Conservation (phyloP, 2,888 invertebrate genomes). For the Phengaris alcon region DNA sequence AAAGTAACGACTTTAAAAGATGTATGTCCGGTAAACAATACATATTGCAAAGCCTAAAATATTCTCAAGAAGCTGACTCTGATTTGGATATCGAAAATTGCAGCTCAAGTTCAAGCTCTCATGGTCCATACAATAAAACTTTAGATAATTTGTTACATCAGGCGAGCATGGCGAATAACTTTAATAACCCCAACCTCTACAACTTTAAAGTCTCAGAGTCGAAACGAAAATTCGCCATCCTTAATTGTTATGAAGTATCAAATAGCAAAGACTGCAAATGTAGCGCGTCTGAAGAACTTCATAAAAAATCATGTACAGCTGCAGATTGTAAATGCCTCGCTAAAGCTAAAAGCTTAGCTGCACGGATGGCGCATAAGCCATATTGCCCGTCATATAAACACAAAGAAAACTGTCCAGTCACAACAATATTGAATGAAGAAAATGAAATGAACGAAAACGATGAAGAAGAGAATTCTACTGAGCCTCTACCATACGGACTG, state of each 20-base stretch:
- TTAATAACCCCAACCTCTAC: slow-evolving; percentile 44
- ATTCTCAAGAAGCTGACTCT: background rate
- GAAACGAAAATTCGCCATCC: slow-evolving; percentile 44
- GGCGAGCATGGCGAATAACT: slow-evolving; percentile 9
- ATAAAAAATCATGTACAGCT: slow-evolving; percentile 57
- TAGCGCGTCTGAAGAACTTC: slow-evolving; percentile 59
- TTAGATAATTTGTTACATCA: background rate
- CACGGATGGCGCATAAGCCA: slow-evolving; percentile 61
- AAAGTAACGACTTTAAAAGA: slow-evolving; percentile 49
- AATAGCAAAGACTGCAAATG: slow-evolving; percentile 68
- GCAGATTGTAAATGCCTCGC: slow-evolving; percentile 66
- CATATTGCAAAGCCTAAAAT: slow-evolving; percentile 44
- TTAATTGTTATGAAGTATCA: slow-evolving; percentile 51
- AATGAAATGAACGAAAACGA: slow-evolving; percentile 56
- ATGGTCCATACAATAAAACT: background rate
- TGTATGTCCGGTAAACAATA: slow-evolving; percentile 51
- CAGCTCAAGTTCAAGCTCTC: background rate
- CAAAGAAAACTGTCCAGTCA: slow-evolving; percentile 63
- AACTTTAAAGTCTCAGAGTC: slow-evolving; percentile 45
- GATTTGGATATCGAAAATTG: background rate
- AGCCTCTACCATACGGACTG: slow-evolving; percentile 67
- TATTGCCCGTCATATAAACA: slow-evolving; percentile 68
- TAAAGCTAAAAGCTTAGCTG: slow-evolving; percentile 49
- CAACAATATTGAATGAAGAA: slow-evolving; percentile 51
- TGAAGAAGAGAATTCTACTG: slow-evolving; percentile 62